Evolutionary conservation across 2,113 vertebrate genomes (phyloP), one percentile per base, ranked within the genome.

Genomic region (Lagopus leucura): DNA sequence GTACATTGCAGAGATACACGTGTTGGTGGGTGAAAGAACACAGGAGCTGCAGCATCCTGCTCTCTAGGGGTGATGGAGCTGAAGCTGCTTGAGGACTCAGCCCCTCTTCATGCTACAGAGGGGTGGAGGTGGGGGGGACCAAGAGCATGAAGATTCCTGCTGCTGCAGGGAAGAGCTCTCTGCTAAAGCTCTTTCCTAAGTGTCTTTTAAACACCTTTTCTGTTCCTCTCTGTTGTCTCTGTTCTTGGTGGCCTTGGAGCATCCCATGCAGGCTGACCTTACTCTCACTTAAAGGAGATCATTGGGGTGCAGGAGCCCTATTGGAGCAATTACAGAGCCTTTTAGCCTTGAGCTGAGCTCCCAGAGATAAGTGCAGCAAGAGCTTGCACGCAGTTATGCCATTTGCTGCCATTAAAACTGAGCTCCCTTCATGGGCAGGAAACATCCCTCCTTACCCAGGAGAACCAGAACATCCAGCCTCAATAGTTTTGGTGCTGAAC

Each of bases 321-420:
- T 40, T 43, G 47, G 8, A 54, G 1, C n/a, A n/a, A 8, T 42
- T 16, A 13, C 64, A 9, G 27, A 27, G 47, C 0, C 1, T 6
- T 66, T 24, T 30, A n/a, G 11, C 32, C 30, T 67, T 1, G 12
- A 63, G 8, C 40, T 81, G 65, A 20, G 13, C 21, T 22, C 7
- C 0, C 22, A 28, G 18, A 34, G 22, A 47, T 5, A 11, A 27
- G 27, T 43, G 52, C 58, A 42, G 19, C n/a, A 34, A 21, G 50
- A 52, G 50, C 50, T 28, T 27, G 50, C 24, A 52, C 7, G 13
- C 50, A 52, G 24, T 52, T 52, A 14, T 52, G 50, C 50, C 13
- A 13, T 52, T 52, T 52, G 20, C 43, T 66, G 42, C 64, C 7
- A 9, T 43, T 43, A 14, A 66, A n/a, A n/a, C n/a, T 25, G 32